Evolutionary conservation across 2,888 invertebrate genomes (phyloP).

Genomic region (Galerucella calmariensis): DNA sequence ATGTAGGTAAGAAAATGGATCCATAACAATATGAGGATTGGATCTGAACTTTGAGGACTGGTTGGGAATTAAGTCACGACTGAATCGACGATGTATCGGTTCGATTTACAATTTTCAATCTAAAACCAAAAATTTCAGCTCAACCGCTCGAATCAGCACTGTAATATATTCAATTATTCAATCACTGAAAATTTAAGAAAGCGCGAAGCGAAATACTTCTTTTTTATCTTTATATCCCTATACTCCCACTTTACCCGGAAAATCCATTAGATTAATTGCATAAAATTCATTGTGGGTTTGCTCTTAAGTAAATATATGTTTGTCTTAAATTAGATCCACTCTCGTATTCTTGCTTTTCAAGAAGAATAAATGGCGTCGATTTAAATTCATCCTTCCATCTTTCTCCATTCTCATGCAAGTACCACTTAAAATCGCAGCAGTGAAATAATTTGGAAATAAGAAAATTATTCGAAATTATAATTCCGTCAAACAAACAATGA

Average conservation of each 20-base stretch:
- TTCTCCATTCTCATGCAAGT: slow-evolving; percentile 8
- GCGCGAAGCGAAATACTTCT: slow-evolving; percentile 22
- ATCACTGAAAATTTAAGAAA: slow-evolving; percentile 34
- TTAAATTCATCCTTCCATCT: slow-evolving; percentile 30
- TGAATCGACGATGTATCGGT: neutral
- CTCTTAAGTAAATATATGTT: slow-evolving; percentile 36
- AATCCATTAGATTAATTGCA: slow-evolving; percentile 38
- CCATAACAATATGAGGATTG: too few species aligned
- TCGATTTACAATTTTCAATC: neutral
- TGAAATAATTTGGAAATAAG: neutral
- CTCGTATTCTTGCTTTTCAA: slow-evolving; percentile 31
- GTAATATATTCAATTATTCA: slow-evolving; percentile 34
- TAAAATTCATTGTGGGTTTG: slow-evolving; percentile 37
- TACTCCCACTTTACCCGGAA: slow-evolving; percentile 36
- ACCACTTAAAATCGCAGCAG: neutral
- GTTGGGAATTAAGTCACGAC: too few species aligned
- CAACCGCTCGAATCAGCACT: neutral
- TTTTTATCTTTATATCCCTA: slow-evolving; percentile 35
- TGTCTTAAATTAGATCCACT: slow-evolving; percentile 37
- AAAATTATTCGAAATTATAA: neutral
- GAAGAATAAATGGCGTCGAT: slow-evolving; percentile 32
- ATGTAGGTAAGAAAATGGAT: too few species aligned
- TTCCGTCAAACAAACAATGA: neutral
- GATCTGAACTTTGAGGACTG: too few species aligned
- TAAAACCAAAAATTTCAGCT: neutral